A percentile compares a stretch with the other conserved stretches of the same genome.
phyloP scores from a whole-genome alignment of 1,140 invertebrate genomes.

The Eriocheir sinensis region DNA sequence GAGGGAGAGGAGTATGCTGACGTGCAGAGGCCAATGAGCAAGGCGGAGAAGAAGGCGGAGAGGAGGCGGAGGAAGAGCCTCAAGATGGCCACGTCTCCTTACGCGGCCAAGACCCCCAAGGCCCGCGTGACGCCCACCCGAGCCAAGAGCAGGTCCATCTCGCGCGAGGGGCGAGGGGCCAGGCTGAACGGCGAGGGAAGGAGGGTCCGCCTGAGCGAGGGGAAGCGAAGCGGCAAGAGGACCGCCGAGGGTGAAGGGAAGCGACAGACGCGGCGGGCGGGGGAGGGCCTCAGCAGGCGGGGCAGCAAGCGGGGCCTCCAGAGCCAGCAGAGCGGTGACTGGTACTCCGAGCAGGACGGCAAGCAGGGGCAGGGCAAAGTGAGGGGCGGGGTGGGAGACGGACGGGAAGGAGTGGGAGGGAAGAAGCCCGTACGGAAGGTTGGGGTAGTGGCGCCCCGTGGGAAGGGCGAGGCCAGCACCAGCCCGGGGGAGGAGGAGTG shows the following conservation, averaged over 20 bases:
- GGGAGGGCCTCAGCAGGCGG: background rate
- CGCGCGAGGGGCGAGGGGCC: background rate
- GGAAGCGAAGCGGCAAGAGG: background rate
- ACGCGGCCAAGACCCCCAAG: background rate
- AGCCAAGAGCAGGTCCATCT: background rate
- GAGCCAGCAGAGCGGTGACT: background rate
- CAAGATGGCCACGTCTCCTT: background rate
- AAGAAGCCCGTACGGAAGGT: background rate
- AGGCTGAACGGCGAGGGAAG: background rate
- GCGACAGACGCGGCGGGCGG: background rate
- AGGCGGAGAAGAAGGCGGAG: background rate
- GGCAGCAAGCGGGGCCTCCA: background rate
- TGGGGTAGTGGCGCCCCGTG: background rate
- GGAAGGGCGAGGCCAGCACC: too few relatives aligned
- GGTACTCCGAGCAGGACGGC: background rate
- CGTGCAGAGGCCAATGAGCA: background rate
- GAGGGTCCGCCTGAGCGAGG: background rate
- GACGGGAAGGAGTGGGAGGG: background rate
- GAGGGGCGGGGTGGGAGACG: background rate
- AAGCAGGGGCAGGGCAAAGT: background rate
- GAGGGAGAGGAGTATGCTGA: background rate
- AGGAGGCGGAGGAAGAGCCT: conserved; percentile 36
- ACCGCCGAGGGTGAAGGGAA: background rate
- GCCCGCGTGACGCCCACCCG: background rate
- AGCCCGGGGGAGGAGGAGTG: background rate